These are phyloP conservation scores for Rhamnusium bicolor DNA, from an alignment of 2,888 invertebrate species.

Conservation along the genomic window DNA sequence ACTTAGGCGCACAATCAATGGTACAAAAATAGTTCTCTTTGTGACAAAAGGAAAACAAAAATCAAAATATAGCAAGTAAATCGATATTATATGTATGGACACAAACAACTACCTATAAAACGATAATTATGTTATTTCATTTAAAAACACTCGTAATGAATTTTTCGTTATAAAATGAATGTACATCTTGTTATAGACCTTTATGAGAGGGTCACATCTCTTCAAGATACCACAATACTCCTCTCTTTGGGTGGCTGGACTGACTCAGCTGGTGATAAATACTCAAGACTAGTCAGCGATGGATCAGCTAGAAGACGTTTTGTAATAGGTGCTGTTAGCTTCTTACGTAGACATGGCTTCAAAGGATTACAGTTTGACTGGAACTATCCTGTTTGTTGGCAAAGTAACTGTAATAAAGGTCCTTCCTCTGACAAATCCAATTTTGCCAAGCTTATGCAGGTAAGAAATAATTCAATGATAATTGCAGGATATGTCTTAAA, in stretches of 20 bases:
- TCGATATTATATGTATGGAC: no score
- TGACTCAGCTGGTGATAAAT: conserved; percentile 91
- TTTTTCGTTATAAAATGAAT: conserved; percentile 30
- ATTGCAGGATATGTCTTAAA: no score
- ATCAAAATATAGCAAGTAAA: no score
- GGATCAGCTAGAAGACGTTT: conserved; percentile 80
- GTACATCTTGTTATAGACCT: conserved; percentile 75
- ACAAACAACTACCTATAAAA: no score
- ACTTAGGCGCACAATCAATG: no score
- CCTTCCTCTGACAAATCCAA: conserved; percentile 85
- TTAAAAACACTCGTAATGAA: no score
- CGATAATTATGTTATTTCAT: no score
- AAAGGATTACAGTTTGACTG: conserved; percentile 93
- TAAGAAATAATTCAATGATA: conserved; percentile 65
- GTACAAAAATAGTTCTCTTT: no score
- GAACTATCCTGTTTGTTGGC: conserved; percentile 97
- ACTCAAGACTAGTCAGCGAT: conserved; percentile 84
- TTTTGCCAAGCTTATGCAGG: conserved; percentile 83
- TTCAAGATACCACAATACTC: conserved; percentile 79
- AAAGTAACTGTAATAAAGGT: conserved; percentile 89
- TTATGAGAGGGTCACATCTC: conserved; percentile 83
- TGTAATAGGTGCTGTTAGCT: conserved; percentile 79
- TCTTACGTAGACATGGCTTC: conserved; percentile 84
- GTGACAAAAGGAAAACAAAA: no score
- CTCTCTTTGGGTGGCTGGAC: conserved; percentile 97